Percentiles rank a stretch among this genome's conserved stretches.
Conservation (phyloP, 2,888 invertebrate species). For the Allolobophora icterica region DNA sequence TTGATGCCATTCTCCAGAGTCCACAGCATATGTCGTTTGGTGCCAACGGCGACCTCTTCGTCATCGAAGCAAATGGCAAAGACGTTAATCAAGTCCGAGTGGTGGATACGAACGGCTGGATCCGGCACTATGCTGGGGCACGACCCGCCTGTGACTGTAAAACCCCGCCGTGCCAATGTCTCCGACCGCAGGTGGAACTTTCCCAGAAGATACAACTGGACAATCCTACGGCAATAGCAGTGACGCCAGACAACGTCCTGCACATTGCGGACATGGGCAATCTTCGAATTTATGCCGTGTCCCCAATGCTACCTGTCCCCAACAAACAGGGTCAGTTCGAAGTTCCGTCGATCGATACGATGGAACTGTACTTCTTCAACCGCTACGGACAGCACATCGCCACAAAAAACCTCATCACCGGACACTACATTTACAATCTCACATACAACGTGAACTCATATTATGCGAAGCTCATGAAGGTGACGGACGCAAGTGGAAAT, state of each 20-base stretch:
- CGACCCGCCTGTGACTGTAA: constrained; percentile 70
- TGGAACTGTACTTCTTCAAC: constrained; percentile 75
- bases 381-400: constrained; percentile 91
- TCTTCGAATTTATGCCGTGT: constrained; percentile 72
- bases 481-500: constrained; percentile 87
- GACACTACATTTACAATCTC: constrained; percentile 91
- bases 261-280: constrained; percentile 91
- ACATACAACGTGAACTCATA: constrained; percentile 95
- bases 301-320: constrained; percentile 57
- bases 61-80: constrained; percentile 89
- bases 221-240: constrained; percentile 83
- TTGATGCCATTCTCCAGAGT: constrained; percentile 86
- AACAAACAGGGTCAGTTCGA: constrained; percentile 74
- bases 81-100: constrained; percentile 80
- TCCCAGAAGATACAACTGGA: constrained; percentile 93
- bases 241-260: constrained; percentile 92
- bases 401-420: constrained; percentile 92
- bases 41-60: constrained; percentile 87
- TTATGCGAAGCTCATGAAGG: constrained; percentile 89
- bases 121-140: constrained; percentile 89
- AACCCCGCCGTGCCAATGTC: constrained; percentile 70
- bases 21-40: constrained; percentile 89
- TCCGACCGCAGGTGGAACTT: constrained; percentile 68
- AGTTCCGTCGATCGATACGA: constrained; percentile 89
- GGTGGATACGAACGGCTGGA: constrained; percentile 76